A percentile compares a stretch with the other conserved stretches of the same genome.
Conservation (phyloP, 2,888 invertebrate species). For the Dendrolimus houi region DNA sequence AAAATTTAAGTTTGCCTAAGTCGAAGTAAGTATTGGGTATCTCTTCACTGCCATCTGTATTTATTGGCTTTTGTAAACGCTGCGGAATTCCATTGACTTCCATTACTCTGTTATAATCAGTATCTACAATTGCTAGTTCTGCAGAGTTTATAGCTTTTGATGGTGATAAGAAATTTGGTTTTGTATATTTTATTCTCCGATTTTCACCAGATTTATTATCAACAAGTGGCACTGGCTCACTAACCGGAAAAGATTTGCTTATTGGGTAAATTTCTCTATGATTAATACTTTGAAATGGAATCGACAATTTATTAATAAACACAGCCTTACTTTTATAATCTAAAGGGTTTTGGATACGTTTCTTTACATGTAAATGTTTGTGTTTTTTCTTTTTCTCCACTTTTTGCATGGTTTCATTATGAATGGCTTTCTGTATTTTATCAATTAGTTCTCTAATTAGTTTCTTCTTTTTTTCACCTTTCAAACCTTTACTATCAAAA, state of each 20-base stretch:
- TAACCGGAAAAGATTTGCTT: constrained; percentile 24
- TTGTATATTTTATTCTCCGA: constrained; percentile 27
- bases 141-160: constrained; percentile 51
- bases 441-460: constrained; percentile 44
- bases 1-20: constrained; percentile 41
- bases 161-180: constrained; percentile 33
- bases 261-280: constrained; percentile 44
- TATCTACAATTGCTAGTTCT: constrained; percentile 39
- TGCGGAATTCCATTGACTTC: constrained; percentile 39
- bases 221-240: constrained; percentile 21
- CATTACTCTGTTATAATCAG: constrained; percentile 39
- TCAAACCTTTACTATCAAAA: constrained; percentile 51
- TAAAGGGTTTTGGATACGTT: constrained; percentile 46
- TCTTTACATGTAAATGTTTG: constrained; percentile 37
- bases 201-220: constrained; percentile 25
- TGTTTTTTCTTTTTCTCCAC: constrained; percentile 22
- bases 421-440: constrained; percentile 57
- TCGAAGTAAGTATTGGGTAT: constrained; percentile 24
- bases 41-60: constrained; percentile 23
- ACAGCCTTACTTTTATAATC: constrained; percentile 15
- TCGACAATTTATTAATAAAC: constrained; percentile 20
- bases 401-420: constrained; percentile 24
- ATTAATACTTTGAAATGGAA: constrained; percentile 17
- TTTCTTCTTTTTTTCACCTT: constrained; percentile 54
- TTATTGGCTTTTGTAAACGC: constrained; percentile 50